phyloP scores from a whole-genome alignment of 1,140 invertebrate species.

The Pogonomyrmex californicus region DNA sequence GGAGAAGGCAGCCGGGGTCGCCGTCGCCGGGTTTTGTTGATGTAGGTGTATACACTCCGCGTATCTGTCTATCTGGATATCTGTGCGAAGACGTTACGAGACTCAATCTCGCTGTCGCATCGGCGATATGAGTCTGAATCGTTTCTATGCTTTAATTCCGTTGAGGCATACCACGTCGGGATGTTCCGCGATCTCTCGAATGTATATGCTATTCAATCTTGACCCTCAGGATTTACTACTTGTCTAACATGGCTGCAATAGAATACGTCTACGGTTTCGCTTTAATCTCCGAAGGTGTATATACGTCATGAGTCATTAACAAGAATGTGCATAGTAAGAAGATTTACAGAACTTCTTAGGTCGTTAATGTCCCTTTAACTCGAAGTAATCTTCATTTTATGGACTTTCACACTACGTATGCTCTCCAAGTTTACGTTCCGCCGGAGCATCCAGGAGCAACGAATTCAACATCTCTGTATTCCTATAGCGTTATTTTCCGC shows the following conservation, averaged over 20 bases:
- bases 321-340: constrained; percentile 26
- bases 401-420: constrained; percentile 23
- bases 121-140: constrained; percentile 32
- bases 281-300: constrained; percentile 12
- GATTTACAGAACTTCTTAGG: constrained; percentile 26
- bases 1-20: constrained; percentile 82
- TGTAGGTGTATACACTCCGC: constrained; percentile 79
- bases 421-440: not conserved
- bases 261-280: not conserved
- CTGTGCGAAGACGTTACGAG: constrained; percentile 73
- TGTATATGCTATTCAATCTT: constrained; percentile 41
- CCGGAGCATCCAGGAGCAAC: constrained; percentile 5
- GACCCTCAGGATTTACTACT: constrained; percentile 7
- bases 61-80: constrained; percentile 79
- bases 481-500: not conserved
- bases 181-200: constrained; percentile 34
- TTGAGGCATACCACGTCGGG: not conserved
- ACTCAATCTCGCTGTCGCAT: constrained; percentile 30
- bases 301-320: constrained; percentile 31
- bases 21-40: constrained; percentile 85
- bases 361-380: constrained; percentile 45
- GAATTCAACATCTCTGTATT: constrained; percentile 16
- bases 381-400: constrained; percentile 33
- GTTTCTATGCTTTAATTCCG: constrained; percentile 39
- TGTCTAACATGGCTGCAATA: constrained; percentile 13